phyloP scores from a whole-genome alignment of 1,140 invertebrate species.

The Halesus radiatus region DNA sequence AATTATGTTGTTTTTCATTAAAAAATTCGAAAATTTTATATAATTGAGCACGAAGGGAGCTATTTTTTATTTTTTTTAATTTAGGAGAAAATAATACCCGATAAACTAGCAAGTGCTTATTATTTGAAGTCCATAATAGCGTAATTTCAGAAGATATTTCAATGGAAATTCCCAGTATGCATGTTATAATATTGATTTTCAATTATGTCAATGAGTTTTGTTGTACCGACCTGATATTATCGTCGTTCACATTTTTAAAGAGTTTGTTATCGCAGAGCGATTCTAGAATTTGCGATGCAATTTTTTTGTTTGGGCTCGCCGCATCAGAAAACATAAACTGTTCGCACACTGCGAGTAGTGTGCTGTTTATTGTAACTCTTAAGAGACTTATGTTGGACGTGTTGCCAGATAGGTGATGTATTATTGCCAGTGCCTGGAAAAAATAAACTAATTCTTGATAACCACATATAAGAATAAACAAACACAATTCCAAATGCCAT shows the following conservation, averaged over 20 bases:
- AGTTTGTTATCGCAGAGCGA: slow-evolving; percentile 39
- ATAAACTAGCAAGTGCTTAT: too few species aligned
- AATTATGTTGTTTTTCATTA: too few species aligned
- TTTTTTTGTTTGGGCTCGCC: slow-evolving; percentile 50
- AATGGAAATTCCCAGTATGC: too few species aligned
- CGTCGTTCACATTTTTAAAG: slow-evolving; percentile 16
- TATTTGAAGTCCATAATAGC: too few species aligned
- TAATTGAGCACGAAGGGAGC: too few species aligned
- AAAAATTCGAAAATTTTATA: too few species aligned
- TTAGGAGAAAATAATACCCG: too few species aligned
- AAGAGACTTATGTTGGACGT: slow-evolving; percentile 42
- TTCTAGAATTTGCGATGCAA: slow-evolving; percentile 45
- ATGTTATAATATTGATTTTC: too few species aligned
- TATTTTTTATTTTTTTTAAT: too few species aligned
- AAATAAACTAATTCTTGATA: background rate
- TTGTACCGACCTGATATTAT: slow-evolving; percentile 31
- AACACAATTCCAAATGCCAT: too few species aligned
- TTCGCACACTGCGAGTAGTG: slow-evolving; percentile 49
- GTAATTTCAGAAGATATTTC: too few species aligned
- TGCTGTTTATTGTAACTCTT: slow-evolving; percentile 34
- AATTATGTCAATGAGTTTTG: too few species aligned
- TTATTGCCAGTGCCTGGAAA: slow-evolving; percentile 49
- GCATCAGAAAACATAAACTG: slow-evolving; percentile 55
- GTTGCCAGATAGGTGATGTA: slow-evolving; percentile 40
- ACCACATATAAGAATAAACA: background rate